Conservation (phyloP, 2,888 invertebrate genomes). For the Adineta ricciae region DNA sequence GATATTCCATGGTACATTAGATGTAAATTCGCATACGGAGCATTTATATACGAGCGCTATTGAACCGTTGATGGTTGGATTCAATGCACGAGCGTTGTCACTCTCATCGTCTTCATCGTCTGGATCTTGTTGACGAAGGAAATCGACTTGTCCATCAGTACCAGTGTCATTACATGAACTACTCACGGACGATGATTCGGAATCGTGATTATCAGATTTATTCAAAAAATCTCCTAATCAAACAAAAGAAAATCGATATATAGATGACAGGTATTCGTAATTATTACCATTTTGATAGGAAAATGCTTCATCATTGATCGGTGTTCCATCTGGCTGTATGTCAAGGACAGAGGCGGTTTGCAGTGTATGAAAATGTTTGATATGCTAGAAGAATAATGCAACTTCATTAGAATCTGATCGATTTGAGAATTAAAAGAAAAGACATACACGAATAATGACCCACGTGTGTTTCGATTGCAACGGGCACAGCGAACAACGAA, state of each 20-base stretch:
- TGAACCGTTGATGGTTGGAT: neutral
- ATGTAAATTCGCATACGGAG: neutral
- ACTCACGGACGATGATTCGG: neutral
- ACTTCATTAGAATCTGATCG: too few species aligned
- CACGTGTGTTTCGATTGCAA: neutral
- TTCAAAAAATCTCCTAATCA: neutral
- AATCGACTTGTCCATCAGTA: neutral
- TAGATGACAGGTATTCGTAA: too few species aligned
- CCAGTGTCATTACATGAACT: neutral
- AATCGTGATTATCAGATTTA: neutral
- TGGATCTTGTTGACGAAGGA: too few species aligned
- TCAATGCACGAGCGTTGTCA: too few species aligned
- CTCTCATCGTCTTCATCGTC: neutral
- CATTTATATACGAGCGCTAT: neutral
- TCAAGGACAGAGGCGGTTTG: conserved; percentile 1
- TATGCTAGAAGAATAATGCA: neutral
- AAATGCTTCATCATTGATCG: neutral
- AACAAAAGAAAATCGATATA: neutral
- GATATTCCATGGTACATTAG: neutral
- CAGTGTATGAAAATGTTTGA: conserved; percentile 20
- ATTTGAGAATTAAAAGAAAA: too few species aligned
- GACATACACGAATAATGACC: conserved; percentile 18
- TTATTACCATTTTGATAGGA: neutral
- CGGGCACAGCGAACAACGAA: conserved; percentile 21
- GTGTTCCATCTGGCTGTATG: neutral